These are phyloP conservation scores for Plemyria rubiginata DNA, from an alignment of 2,888 invertebrate genomes.

Conservation along the genomic window DNA sequence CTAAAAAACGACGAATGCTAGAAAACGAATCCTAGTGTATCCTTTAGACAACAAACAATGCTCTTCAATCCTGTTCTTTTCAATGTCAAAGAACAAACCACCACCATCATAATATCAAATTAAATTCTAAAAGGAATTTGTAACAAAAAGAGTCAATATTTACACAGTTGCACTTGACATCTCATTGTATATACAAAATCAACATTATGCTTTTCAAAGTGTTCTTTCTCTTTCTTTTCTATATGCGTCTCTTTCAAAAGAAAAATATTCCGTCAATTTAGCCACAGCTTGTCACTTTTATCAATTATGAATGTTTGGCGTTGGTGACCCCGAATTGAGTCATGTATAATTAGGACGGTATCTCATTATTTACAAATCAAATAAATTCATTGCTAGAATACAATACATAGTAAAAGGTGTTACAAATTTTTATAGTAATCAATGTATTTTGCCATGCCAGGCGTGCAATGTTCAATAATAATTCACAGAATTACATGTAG, in stretches of 20 bases:
- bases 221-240: conserved; percentile 41
- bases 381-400: no score
- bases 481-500: no score
- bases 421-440: no score
- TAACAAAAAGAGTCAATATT: conserved; percentile 45
- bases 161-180: conserved; percentile 63
- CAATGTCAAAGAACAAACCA: background rate
- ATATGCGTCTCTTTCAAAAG: conserved; percentile 32
- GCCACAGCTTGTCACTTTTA: conserved; percentile 24
- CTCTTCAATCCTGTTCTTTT: background rate
- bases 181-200: conserved; percentile 50
- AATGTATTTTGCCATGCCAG: no score
- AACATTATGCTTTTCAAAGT: conserved; percentile 61
- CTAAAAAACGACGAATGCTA: no score
- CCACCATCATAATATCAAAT: background rate
- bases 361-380: conserved; percentile 17
- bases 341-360: conserved; percentile 7
- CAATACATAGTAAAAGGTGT: no score
- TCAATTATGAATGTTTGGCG: conserved; percentile 37
- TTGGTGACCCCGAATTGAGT: conserved; percentile 39
- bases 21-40: no score
- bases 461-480: conserved; percentile 1
- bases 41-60: background rate
- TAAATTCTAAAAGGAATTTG: background rate
- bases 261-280: conserved; percentile 35